These are phyloP conservation scores for Drosophila meridionalis DNA, from an alignment of 2,888 invertebrate genomes.

Conservation along the genomic window DNA sequence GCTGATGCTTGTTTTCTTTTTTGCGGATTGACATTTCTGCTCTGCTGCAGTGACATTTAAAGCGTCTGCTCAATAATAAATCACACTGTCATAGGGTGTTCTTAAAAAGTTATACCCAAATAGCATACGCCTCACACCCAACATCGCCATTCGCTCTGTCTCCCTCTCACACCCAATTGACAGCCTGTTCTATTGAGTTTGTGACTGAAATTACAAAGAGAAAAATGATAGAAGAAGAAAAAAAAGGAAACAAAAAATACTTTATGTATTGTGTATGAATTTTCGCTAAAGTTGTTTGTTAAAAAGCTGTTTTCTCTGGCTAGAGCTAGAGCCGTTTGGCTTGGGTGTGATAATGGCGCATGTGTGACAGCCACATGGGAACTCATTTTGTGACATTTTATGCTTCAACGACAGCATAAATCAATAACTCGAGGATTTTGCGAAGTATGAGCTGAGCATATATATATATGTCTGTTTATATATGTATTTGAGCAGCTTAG, in stretches of 20 bases:
- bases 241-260: constrained; percentile 43
- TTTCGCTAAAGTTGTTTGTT: constrained; percentile 59
- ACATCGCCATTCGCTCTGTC: neutral
- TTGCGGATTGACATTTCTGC: constrained; percentile 57
- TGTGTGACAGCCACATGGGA: constrained; percentile 72
- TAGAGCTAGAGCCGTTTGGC: constrained; percentile 10
- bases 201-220: constrained; percentile 63
- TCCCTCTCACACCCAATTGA: constrained; percentile 15
- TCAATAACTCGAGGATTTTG: constrained; percentile 61
- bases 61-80: constrained; percentile 74
- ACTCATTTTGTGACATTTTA: constrained; percentile 60
- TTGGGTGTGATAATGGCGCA: constrained; percentile 69
- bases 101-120: constrained; percentile 53
- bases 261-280: constrained; percentile 57
- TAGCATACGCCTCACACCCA: constrained; percentile 22
- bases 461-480: neutral
- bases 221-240: constrained; percentile 4
- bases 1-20: constrained; percentile 46
- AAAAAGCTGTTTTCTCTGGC: constrained; percentile 37
- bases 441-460: neutral
- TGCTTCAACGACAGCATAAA: constrained; percentile 63
- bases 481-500: neutral
- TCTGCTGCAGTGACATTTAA: constrained; percentile 72
- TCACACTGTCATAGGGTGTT: constrained; percentile 65
- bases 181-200: constrained; percentile 54